Percentiles rank a stretch among this genome's conserved stretches.
Evolutionary conservation across 2,113 vertebrate species (phyloP).

Genomic region (Psilopsiagon aymara): DNA sequence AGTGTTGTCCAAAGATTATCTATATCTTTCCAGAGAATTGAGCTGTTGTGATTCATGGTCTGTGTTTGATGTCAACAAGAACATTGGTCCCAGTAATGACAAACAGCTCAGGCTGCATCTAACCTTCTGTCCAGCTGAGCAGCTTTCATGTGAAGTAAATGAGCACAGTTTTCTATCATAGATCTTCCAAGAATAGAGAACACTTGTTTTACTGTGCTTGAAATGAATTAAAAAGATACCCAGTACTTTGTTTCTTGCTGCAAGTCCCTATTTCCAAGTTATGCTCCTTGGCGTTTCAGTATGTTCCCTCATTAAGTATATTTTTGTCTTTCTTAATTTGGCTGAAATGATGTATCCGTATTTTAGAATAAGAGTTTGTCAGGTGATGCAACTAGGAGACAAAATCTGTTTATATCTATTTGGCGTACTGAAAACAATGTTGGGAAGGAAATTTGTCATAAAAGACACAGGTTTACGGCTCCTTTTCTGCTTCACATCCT

Average conservation of each 20-base stretch:
- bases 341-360: neutral
- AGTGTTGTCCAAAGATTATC: neutral
- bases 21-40: neutral
- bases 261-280: neutral
- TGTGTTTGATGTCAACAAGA: conserved; percentile 31
- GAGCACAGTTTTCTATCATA: neutral
- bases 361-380: neutral
- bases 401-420: neutral
- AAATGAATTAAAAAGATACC: neutral
- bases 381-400: neutral
- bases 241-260: neutral
- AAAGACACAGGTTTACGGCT: neutral
- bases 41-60: neutral
- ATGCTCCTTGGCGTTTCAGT: neutral
- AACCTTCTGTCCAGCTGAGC: neutral
- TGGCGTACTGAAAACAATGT: neutral
- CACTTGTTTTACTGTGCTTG: neutral
- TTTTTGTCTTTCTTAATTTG: neutral
- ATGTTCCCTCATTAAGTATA: neutral
- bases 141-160: conserved; percentile 1
- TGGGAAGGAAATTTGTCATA: neutral
- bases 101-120: neutral
- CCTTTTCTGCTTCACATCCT: neutral
- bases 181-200: neutral
- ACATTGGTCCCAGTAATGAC: neutral